These are phyloP conservation scores for Aporrectodea caliginosa DNA, from an alignment of 1,140 invertebrate genomes.

Conservation along the genomic window DNA sequence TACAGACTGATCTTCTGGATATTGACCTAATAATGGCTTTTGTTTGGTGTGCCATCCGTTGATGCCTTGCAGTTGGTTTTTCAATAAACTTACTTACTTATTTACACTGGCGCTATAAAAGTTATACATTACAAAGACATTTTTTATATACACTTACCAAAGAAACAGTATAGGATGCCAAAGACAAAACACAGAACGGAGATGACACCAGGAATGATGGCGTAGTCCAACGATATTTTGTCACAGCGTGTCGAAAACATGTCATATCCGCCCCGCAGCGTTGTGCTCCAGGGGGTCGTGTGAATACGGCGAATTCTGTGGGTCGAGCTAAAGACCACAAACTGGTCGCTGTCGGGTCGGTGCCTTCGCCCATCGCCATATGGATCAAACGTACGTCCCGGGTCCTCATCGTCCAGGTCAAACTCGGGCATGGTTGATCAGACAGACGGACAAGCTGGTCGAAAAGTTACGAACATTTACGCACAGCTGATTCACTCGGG, in stretches of 20 bases:
- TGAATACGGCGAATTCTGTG: neutral
- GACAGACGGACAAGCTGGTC: too few species aligned
- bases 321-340: conserved; percentile 20
- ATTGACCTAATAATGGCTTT: too few species aligned
- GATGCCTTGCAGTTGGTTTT: too few species aligned
- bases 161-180: conserved; percentile 64
- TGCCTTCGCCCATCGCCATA: neutral
- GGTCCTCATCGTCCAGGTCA: neutral
- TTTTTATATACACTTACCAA: conserved; percentile 64
- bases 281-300: conserved; percentile 15
- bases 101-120: too few species aligned
- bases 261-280: neutral
- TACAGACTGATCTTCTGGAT: too few species aligned
- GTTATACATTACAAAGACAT: too few species aligned
- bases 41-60: too few species aligned
- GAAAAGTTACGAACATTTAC: too few species aligned
- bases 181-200: conserved; percentile 63
- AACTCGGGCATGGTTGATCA: neutral
- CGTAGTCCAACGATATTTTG: conserved; percentile 59
- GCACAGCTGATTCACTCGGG: too few species aligned
- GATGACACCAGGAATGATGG: conserved; percentile 59
- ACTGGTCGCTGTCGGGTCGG: conserved; percentile 14
- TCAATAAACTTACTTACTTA: too few species aligned
- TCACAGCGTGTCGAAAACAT: conserved; percentile 48
- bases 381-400: neutral